Conservation (phyloP, 2,113 vertebrate genomes). For the Nothoprocta perdicaria region DNA sequence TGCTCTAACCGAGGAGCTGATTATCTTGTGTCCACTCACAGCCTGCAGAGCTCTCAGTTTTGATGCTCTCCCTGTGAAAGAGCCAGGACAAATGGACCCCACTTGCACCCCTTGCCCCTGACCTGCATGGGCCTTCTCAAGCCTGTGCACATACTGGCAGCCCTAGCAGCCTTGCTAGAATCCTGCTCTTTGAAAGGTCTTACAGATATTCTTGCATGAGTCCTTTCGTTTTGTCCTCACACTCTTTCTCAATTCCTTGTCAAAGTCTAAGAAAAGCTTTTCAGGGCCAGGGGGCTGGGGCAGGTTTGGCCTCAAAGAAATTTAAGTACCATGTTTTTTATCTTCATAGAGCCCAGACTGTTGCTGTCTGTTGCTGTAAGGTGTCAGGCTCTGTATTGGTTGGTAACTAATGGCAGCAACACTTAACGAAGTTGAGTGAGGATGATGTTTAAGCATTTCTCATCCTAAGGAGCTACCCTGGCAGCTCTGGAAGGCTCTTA, state of each 20-base stretch:
- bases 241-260: not conserved
- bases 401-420: slow-evolving; percentile 42
- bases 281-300: not conserved
- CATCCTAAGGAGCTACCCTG: slow-evolving; percentile 37
- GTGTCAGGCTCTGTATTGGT: not conserved
- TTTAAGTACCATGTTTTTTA: not conserved
- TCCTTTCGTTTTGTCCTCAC: not conserved
- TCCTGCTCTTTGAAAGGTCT: not conserved
- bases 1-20: not conserved
- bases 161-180: not conserved
- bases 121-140: not conserved
- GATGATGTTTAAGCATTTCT: slow-evolving; percentile 64
- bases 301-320: not conserved
- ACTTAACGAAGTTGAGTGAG: slow-evolving; percentile 54
- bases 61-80: not conserved
- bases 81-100: not conserved
- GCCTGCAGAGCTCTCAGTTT: not conserved
- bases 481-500: slow-evolving; percentile 51
- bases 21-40: not conserved
- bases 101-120: not conserved
- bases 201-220: not conserved
- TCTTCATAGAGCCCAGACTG: not conserved
- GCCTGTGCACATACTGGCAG: not conserved
- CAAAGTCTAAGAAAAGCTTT: not conserved
- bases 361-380: not conserved